Evolutionary conservation across 2,888 invertebrate species (phyloP), one percentile per base, ranked within the genome.

Genomic region (Gisinianus flammeolus): DNA sequence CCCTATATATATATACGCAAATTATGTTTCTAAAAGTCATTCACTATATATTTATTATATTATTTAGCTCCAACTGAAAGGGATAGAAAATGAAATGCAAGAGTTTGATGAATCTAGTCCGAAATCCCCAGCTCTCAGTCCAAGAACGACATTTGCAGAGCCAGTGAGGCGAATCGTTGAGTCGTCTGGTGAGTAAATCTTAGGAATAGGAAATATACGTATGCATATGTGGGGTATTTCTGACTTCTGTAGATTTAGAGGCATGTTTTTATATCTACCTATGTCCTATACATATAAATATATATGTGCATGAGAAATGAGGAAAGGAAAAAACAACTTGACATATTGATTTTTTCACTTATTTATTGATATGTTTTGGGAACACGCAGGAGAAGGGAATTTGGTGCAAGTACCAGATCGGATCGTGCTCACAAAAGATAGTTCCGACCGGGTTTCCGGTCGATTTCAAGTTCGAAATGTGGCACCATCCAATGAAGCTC

Each of bases 391-490:
- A 44, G 77, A 77, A 22, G 62, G 70, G 16, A 26, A 33, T 35
- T 44, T 77, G 35, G 77, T 72, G 6, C 72, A 77, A 30, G 77
- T 77, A 4, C 72, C 72, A 16, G 77, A 77, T 12, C 71, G 67
- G 0, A 30, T 77, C 8, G 54, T 72, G 3, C 67, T 77, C 4
- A 52, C 77, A 30, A 77, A 77, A 35, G 77, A 77, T 19, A 66
- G 62, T 44, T 10, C 72, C 4, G 77, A 77, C 31, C 66, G 64
- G 33, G 64, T 77, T 24, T 71, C 66, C 12, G 77, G 77, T 0
- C 71, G 71, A 68, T 80, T 83, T 26, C 80, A 78, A 58, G 79
- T 83, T 56, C 81, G 80, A 54, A 83, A 83, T 79, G 77, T 82
- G 31, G 79, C 82, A 75, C 78, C 80, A 76, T 77, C 77, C 56